Conservation (phyloP, 2,888 invertebrate species). For the Aphelenchoides bicaudatus region DNA sequence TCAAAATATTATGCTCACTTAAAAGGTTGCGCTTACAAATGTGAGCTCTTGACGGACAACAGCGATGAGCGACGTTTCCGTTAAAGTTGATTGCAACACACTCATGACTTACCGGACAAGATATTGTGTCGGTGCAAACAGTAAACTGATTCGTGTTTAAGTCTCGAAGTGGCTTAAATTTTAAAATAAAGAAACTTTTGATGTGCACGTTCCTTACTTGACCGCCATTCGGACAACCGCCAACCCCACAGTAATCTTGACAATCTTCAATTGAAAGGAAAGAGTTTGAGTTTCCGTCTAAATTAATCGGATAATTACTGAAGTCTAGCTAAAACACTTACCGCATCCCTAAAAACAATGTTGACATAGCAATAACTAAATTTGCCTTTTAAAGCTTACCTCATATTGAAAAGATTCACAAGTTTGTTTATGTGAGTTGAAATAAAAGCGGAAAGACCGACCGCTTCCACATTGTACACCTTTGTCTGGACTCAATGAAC, state of each 20-base stretch:
- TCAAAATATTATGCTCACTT: too few species aligned
- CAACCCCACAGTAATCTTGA: constrained; percentile 54
- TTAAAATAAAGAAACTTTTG: too few species aligned
- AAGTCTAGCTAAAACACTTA: not conserved
- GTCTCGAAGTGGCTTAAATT: constrained; percentile 50
- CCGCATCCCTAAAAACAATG: not conserved
- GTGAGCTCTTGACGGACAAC: constrained; percentile 54
- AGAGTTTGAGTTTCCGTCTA: constrained; percentile 38
- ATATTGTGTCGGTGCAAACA: constrained; percentile 21
- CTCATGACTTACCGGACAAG: constrained; percentile 49
- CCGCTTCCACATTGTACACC: constrained; percentile 55
- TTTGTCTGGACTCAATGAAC: constrained; percentile 49
- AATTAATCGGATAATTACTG: too few species aligned
- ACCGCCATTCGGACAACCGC: constrained; percentile 57
- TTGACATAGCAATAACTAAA: not conserved
- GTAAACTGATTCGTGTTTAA: constrained; percentile 43
- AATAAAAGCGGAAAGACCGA: constrained; percentile 45
- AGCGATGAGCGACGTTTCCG: constrained; percentile 46
- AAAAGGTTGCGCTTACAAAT: too few species aligned
- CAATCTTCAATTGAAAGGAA: constrained; percentile 50
- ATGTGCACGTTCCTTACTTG: too few species aligned
- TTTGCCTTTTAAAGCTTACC: constrained; percentile 49
- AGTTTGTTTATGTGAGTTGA: constrained; percentile 51
- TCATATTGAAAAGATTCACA: constrained; percentile 55
- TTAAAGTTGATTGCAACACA: constrained; percentile 46